Evolutionary conservation across 1,140 invertebrate species (phyloP), one percentile per base, ranked within the genome.

Genomic region (Bombus superbus): DNA sequence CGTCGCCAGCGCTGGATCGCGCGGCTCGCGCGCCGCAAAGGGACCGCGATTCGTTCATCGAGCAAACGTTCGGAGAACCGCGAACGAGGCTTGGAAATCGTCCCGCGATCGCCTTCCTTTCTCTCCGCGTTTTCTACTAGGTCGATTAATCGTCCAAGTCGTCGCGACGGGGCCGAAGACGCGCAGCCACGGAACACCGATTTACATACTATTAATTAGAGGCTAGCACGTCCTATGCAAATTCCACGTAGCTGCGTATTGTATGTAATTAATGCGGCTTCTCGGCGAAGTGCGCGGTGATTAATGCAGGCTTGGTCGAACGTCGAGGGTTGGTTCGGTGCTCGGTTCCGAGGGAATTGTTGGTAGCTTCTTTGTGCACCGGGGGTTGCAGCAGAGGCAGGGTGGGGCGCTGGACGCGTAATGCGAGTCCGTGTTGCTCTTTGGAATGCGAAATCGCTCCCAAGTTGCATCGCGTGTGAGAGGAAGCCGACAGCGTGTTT

Each of bases 261-360:
- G 87, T 89, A 75, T 83, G 88, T 86, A 88, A 85, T 85, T 85
- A 88, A 89, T 88, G 88, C 88, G 69, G 87, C 81, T 89, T 69
- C 87, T 89, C 64, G 62, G 64, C 87, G 88, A 89, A 89, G 79
- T 82, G 53, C 42, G 74, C 35, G 53, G 77, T 89, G 87, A 89
- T 89, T 89, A 89, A 89, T 89, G 88, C 79, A 57, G 53, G 75
- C 47, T 79, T 62, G 42, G 83, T 71, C 76, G 75, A 79, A 71
- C 82, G 57, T 62, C 64, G n/a, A 15, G n/a, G n/a, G 0, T 66
- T 18, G n/a, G 1, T 5, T 18, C 42, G 9, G 5, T 13, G 5
- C 35, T 5, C 59, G 22, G 9, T 18, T 22, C 32, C 53, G 4
- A 3, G 44, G 11, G 44, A 25, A 85, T 80, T 62, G 83, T 85